Evolutionary conservation across 2,888 invertebrate species (phyloP), one percentile per base, ranked within the genome.

Genomic region (Erebia epiphron): DNA sequence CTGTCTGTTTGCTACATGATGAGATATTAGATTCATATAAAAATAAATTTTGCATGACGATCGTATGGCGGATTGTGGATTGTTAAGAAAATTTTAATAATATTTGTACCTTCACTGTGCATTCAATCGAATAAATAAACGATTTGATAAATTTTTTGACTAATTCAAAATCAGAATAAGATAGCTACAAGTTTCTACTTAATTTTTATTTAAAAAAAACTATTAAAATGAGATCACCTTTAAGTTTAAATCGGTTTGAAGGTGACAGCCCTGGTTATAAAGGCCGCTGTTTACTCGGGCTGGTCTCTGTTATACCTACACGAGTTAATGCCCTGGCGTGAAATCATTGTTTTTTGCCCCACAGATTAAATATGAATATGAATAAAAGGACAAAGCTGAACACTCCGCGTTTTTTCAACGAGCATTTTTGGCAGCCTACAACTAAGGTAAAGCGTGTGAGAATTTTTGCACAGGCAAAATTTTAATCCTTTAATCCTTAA

Each of bases 291-390:
- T 92, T 91, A 80, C 88, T 86, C 86, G 91, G 90, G 88, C 84
- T 87, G 85, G 84, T 79, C 86, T 87, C 85, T 90, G 91, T 91
- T 91, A 90, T 91, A 92, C 90, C 90, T 91, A 91, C 92, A 91
- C 87, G 92, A 90, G 90, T 91, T 92, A 91, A 92, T 91, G 89
- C 91, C 88, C 87, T 87, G 90, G 90, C 92, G 92, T 93, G 90
- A 93, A 93, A 92, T 93, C 87, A 88, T 91, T 90, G 90, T 66
- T 91, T 92, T 92, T 92, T 90, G 86, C 84, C 85, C 77, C 76
- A 84, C 82, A 92, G 90, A 91, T 91, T 91, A 92, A 92, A 92
- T 90, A 92, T 89, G 89, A 91, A 91, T 90, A 90, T 89, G 89
- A 91, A 91, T 90, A 90, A 90, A 90, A 89, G 90, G 70, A 72